A percentile compares a stretch with the other conserved stretches of the same genome.
phyloP scores from a whole-genome alignment of 2,797 vertebrate species.

The Hoplostethus atlanticus region DNA sequence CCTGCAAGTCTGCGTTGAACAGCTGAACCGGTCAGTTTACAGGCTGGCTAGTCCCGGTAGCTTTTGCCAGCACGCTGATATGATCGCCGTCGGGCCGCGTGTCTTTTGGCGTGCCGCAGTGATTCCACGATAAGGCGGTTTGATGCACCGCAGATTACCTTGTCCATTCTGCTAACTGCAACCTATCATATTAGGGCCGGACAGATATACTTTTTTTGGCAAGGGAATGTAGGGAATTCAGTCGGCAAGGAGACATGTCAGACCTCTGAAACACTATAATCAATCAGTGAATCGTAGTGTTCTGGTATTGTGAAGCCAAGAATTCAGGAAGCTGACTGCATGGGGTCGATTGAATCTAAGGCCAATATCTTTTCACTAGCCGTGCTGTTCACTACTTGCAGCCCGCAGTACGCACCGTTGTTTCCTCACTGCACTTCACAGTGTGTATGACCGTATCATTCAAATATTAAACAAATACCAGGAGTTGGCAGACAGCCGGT shows the following conservation, averaged over 20 bases:
- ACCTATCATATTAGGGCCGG: background rate
- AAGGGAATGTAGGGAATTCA: conserved; percentile 24
- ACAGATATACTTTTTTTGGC: background rate
- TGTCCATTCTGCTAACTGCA: background rate
- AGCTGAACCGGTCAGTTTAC: conserved; percentile 39
- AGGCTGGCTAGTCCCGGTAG: background rate
- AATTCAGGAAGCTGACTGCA: too few species aligned
- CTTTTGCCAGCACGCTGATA: conserved; percentile 23
- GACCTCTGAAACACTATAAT: conserved; percentile 29
- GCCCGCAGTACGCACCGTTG: conserved; percentile 12
- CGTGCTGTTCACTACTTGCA: background rate
- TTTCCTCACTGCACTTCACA: conserved; percentile 18
- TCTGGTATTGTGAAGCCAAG: background rate
- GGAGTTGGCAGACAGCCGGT: conserved; percentile 6
- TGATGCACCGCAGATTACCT: conserved; percentile 22
- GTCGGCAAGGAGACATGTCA: conserved; percentile 23
- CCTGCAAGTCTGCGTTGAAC: conserved; percentile 40
- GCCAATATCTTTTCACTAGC: background rate
- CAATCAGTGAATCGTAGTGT: background rate
- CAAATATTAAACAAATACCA: conserved; percentile 77
- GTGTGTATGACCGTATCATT: conserved; percentile 38
- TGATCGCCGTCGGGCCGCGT: background rate
- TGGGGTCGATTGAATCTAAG: background rate
- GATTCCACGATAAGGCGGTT: conserved; percentile 21
- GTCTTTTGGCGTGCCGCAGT: conserved; percentile 23